Base-by-base conservation (phyloP, 2,888 invertebrate genomes). In the Aleiodes leptofemur region DNA sequence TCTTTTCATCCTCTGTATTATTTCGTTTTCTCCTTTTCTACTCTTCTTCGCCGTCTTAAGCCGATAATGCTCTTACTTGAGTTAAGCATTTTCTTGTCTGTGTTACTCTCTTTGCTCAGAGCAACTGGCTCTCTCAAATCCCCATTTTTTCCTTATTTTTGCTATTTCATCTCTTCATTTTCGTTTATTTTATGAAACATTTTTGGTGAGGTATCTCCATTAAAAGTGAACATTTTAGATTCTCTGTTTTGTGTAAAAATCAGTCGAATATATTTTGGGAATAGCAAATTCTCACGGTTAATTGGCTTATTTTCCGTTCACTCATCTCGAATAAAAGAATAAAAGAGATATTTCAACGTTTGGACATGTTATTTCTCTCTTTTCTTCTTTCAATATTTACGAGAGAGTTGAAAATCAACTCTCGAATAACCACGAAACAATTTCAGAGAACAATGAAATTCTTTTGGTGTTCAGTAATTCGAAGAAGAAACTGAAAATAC, bases 1-100 rank as follows among this genome's bases (percentile, higher is more conserved):
- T 76, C 74, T 71, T 73, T 66, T 66, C 53, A 73, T 69, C 34
- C 48, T 59, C 56, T 70, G 55, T 66, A 48, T 31, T 69, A 43
- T 43, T 43, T 43, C 9, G 53, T 48, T 64, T 61, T 56, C 9
- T 64, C 55, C 76, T 74, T 72, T 73, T 68, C 53, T 38, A 31
- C 51, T 23, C 59, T 76, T 57, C 59, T 72, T 66, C 70, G 66
- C 77, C 80, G 68, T 69, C 77, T 61, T 77, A 80, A 81, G 79
- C 80, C 77, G 75, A 79, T 83, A 81, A 82, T 83, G 79, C 79
- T 83, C 82, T 82, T 80, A 80, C 78, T 61, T n/a, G 79, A 76
- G 80, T 82, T 80, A 80, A 81, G 80, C 80, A 79, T 82, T 79
- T 77, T 73, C 43, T 43, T 43, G 43, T 78, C 77, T 72, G 74